phyloP scores from a whole-genome alignment of 2,113 vertebrate species.

The Mustelus asterias region DNA sequence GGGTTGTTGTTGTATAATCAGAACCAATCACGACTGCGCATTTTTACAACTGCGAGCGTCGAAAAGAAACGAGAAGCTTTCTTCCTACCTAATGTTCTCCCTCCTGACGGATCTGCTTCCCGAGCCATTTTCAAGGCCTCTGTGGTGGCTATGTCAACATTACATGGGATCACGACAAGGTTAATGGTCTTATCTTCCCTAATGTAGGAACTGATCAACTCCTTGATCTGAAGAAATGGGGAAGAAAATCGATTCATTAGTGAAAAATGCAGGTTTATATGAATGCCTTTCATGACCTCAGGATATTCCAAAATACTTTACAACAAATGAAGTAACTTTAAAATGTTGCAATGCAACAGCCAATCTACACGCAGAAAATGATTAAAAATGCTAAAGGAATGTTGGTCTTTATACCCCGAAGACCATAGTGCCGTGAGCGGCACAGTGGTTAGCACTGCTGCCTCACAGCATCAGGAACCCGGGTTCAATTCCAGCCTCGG shows the following conservation, averaged over 20 bases:
- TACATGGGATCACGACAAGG: conserved; percentile 9
- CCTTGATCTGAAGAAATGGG: background rate
- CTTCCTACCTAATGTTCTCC: conserved; percentile 10
- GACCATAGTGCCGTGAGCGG: background rate
- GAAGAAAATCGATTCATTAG: background rate
- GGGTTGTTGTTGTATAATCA: background rate
- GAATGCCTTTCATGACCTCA: background rate
- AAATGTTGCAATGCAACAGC: background rate
- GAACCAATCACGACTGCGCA: background rate
- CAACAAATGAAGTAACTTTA: background rate
- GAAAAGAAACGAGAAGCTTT: background rate
- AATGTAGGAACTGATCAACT: conserved; percentile 25
- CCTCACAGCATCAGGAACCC: too few species aligned
- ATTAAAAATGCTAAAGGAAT: background rate
- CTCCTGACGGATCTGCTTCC: conserved; percentile 14
- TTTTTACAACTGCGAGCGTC: background rate
- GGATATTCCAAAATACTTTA: background rate
- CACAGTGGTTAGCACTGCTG: too few species aligned
- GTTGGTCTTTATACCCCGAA: background rate
- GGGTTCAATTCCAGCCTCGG: too few species aligned
- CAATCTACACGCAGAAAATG: background rate
- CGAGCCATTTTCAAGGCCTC: conserved; percentile 35
- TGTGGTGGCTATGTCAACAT: conserved; percentile 29
- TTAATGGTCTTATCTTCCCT: conserved; percentile 27
- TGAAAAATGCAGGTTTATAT: background rate